Evolutionary conservation across 53 echinoderm and acorn worm species (phyloP).

Genomic region (Holothuria scabra): DNA sequence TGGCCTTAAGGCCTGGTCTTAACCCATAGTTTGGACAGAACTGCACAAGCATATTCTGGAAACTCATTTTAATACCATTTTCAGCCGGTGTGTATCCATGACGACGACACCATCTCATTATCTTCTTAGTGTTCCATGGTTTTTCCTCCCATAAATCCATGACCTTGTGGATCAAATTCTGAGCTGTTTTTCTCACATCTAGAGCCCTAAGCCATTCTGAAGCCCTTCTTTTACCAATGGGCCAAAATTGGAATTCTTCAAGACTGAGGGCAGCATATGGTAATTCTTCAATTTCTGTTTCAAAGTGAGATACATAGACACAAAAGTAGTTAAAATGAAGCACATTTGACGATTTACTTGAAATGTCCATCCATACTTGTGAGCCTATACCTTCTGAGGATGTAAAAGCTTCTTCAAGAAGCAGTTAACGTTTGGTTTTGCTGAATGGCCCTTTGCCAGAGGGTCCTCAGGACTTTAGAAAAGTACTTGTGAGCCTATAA

Average conservation of each 20-base stretch:
- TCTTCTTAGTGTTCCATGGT: constrained; percentile 86
- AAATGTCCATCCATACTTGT: too few species aligned
- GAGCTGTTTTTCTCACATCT: constrained; percentile 65
- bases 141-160: constrained; percentile 60
- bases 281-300: constrained; percentile 75
- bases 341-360: too few species aligned
- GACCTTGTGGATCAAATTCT: constrained; percentile 52
- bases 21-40: too few species aligned
- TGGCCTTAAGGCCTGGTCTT: too few species aligned
- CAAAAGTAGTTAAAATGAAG: neutral
- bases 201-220: constrained; percentile 96
- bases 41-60: too few species aligned
- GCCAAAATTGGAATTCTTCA: constrained; percentile 87
- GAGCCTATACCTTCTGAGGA: too few species aligned
- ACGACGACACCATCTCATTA: constrained; percentile 82
- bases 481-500: too few species aligned
- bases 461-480: too few species aligned
- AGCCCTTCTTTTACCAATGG: constrained; percentile 79
- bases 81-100: constrained; percentile 87
- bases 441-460: too few species aligned
- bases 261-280: constrained; percentile 85
- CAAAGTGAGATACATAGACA: neutral
- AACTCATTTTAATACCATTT: constrained; percentile 59
- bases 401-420: too few species aligned
- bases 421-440: too few species aligned